Percentiles rank a stretch among this genome's conserved stretches.
phyloP scores from a whole-genome alignment of 1,140 invertebrate species.

The Aphidius gifuensis region DNA sequence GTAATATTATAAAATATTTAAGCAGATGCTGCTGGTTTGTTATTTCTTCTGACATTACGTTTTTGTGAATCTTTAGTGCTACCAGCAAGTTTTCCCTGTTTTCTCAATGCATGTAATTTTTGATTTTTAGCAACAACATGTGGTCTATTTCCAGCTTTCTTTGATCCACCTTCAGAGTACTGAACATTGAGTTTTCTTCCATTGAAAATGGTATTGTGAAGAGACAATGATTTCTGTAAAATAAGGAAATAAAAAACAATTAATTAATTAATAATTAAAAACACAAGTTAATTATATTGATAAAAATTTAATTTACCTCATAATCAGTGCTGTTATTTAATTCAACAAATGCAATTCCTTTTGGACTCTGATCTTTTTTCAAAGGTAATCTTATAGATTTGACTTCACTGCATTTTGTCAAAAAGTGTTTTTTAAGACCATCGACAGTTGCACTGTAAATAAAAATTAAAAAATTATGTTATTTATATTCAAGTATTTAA shows the following conservation, averaged over 20 bases:
- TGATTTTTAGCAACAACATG: conserved; percentile 51
- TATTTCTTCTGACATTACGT: conserved; percentile 41
- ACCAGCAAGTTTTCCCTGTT: conserved; percentile 47
- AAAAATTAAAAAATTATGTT: conserved; percentile 10
- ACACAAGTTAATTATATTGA: conserved; percentile 10
- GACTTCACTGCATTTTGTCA: conserved; percentile 46
- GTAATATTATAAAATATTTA: too few species aligned
- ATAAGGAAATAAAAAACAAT: conserved; percentile 30
- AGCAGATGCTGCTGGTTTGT: neutral
- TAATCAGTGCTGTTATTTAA: conserved; percentile 46
- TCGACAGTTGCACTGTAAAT: conserved; percentile 40
- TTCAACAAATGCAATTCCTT: conserved; percentile 54
- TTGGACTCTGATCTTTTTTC: conserved; percentile 41
- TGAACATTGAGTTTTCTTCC: conserved; percentile 52
- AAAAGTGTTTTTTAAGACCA: conserved; percentile 54
- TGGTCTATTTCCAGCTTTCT: conserved; percentile 38
- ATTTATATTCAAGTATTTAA: neutral
- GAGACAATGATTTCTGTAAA: conserved; percentile 51
- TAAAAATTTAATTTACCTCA: conserved; percentile 42
- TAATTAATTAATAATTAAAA: neutral
- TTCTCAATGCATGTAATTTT: conserved; percentile 51
- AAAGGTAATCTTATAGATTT: conserved; percentile 47
- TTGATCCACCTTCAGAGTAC: conserved; percentile 46
- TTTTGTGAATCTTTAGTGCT: conserved; percentile 44
- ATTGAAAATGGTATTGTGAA: conserved; percentile 50